Conservation (phyloP, 2,888 invertebrate species). For the Pristionchus exspectatus region DNA sequence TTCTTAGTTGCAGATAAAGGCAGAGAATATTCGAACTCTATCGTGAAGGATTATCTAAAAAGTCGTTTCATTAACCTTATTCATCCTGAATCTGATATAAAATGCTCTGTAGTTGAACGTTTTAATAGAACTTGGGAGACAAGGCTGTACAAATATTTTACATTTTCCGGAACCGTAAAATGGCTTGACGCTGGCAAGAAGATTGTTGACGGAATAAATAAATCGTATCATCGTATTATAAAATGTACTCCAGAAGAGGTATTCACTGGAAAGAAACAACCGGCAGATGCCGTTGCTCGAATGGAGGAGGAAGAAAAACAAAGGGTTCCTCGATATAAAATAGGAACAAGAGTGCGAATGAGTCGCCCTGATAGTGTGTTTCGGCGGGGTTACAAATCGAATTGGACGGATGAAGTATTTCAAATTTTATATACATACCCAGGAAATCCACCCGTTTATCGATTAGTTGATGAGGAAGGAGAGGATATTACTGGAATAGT, state of each 20-base stretch:
- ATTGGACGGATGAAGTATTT: too few species aligned
- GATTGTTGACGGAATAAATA: background rate
- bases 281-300: too few species aligned
- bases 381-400: background rate
- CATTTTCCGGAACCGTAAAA: background rate
- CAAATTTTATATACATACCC: too few species aligned
- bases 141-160: background rate
- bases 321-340: too few species aligned
- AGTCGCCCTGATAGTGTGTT: background rate
- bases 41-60: background rate
- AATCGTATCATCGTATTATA: background rate
- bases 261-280: background rate
- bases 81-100: background rate
- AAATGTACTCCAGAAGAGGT: background rate
- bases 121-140: background rate
- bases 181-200: background rate
- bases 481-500: too few species aligned
- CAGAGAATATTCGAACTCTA: background rate
- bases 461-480: too few species aligned
- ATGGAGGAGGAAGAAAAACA: background rate
- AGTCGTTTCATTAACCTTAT: background rate
- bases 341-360: background rate
- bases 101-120: background rate
- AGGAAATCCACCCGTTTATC: too few species aligned
- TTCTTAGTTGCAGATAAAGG: background rate